A percentile compares a stretch with the other conserved stretches of the same genome.
Evolutionary conservation across 2,888 invertebrate genomes (phyloP).

Genomic region (Dioctria rufipes): DNA sequence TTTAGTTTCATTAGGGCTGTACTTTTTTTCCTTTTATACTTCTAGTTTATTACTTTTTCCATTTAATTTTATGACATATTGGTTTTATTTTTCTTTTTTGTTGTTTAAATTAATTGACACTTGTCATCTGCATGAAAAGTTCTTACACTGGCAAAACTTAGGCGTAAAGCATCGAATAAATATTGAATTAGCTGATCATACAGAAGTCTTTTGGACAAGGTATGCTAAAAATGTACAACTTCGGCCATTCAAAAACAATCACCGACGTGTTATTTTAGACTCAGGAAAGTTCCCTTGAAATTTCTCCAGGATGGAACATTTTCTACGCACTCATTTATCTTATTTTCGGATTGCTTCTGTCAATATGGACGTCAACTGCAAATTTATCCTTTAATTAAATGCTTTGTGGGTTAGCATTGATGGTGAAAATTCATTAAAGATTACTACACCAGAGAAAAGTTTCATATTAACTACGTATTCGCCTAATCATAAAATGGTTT

Average conservation of each 20-base stretch:
- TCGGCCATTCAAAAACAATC: slow-evolving; percentile 73
- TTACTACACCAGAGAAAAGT: slow-evolving; percentile 86
- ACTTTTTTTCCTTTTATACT: too few relatives aligned
- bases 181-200: slow-evolving; percentile 67
- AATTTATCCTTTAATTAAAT: slow-evolving; percentile 79
- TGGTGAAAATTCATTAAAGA: slow-evolving; percentile 78
- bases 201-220: slow-evolving; percentile 68
- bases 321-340: slow-evolving; percentile 84
- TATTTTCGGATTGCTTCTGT: slow-evolving; percentile 86
- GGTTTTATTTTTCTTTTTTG: too few relatives aligned
- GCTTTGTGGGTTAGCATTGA: slow-evolving; percentile 87
- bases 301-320: slow-evolving; percentile 78
- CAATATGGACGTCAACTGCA: slow-evolving; percentile 81
- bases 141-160: slow-evolving; percentile 66
- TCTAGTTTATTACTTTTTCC: too few relatives aligned
- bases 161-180: slow-evolving; percentile 66
- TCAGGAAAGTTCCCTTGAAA: slow-evolving; percentile 81
- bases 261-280: slow-evolving; percentile 84
- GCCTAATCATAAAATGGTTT: slow-evolving; percentile 82
- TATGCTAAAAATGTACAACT: slow-evolving; percentile 69
- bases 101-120: too few relatives aligned
- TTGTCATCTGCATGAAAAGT: too few relatives aligned
- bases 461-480: slow-evolving; percentile 77
- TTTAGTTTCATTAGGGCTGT: too few relatives aligned
- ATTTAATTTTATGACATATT: too few relatives aligned